phyloP scores from a whole-genome alignment of 2,797 vertebrate genomes.

The Acipenser ruthenus region DNA sequence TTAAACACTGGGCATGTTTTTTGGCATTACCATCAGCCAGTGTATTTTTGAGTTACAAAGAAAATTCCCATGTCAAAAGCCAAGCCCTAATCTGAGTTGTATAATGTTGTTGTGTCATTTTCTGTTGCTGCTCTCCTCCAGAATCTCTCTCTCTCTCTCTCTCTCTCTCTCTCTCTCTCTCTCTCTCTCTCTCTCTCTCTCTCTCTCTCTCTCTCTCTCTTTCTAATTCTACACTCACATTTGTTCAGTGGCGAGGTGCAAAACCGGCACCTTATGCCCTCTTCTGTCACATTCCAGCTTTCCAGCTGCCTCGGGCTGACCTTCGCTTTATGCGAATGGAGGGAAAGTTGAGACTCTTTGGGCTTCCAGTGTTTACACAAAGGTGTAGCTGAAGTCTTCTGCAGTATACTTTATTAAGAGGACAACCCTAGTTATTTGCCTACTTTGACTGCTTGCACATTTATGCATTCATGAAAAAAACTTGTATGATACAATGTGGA shows the following conservation, averaged over 20 bases:
- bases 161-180: conserved; percentile 22
- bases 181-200: conserved; percentile 26
- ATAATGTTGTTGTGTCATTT: conserved; percentile 64
- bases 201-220: conserved; percentile 25
- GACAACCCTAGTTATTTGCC: conserved; percentile 24
- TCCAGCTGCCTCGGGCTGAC: conserved; percentile 40
- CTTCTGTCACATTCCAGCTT: conserved; percentile 54
- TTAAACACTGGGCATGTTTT: too few species aligned
- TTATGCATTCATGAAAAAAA: too few species aligned
- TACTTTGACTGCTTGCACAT: too few species aligned
- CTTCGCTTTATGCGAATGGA: conserved; percentile 31
- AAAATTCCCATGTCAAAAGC: too few species aligned
- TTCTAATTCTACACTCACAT: conserved; percentile 14
- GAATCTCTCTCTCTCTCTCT: not conserved
- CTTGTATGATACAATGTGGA: too few species aligned
- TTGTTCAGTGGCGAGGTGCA: conserved; percentile 25
- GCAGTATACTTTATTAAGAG: conserved; percentile 48
- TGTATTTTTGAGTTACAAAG: conserved; percentile 1
- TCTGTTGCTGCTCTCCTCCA: conserved; percentile 46
- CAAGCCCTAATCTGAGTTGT: conserved; percentile 33
- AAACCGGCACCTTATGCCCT: conserved; percentile 24
- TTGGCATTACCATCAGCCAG: too few species aligned
- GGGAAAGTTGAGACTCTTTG: conserved; percentile 21
- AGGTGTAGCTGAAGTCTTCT: conserved; percentile 36
- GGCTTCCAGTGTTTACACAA: conserved; percentile 26